phyloP scores from a whole-genome alignment of 2,797 vertebrate genomes.

The Nannoperca australis region DNA sequence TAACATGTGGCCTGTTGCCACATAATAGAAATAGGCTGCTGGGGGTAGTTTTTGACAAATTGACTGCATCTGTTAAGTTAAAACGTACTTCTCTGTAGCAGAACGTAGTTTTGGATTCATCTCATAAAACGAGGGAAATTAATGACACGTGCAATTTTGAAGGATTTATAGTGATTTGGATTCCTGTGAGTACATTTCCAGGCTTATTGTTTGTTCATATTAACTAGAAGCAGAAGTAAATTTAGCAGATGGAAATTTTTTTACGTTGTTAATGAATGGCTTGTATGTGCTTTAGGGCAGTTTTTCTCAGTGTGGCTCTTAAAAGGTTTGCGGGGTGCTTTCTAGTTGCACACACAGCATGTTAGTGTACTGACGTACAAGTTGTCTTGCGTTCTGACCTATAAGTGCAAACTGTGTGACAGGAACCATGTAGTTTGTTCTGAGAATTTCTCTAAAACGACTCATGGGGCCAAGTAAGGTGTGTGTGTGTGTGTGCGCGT shows the following conservation, averaged over 20 bases:
- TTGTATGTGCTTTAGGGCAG: conserved; percentile 9
- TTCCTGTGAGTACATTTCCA: conserved; percentile 17
- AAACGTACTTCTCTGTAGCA: conserved; percentile 22
- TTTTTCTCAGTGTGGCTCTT: conserved; percentile 12
- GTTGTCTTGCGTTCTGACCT: conserved; percentile 28
- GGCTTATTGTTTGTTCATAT: conserved; percentile 33
- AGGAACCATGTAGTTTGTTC: conserved; percentile 72
- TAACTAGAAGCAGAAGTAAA: conserved; percentile 27
- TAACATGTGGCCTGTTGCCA: conserved; percentile 82
- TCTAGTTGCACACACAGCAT: conserved; percentile 21
- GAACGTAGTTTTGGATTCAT: conserved; percentile 28
- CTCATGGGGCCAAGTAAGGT: conserved; percentile 44
- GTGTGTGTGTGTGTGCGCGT: conserved; percentile 25
- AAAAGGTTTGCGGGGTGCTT: conserved; percentile 7
- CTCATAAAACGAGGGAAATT: conserved; percentile 47
- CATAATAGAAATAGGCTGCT: conserved; percentile 73
- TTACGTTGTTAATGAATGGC: conserved; percentile 27
- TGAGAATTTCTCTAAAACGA: conserved; percentile 74
- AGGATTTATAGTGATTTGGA: conserved; percentile 24
- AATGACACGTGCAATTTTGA: conserved; percentile 25
- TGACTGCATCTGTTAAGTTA: conserved; percentile 43
- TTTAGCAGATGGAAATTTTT: conserved; percentile 19
- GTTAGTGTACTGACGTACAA: conserved; percentile 5
- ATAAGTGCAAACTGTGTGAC: conserved; percentile 46
- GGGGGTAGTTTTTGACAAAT: conserved; percentile 61